Evolutionary conservation across 2,797 vertebrate species (phyloP), one percentile per base, ranked within the genome.

Genomic region (Brachyrhaphis roseni): DNA sequence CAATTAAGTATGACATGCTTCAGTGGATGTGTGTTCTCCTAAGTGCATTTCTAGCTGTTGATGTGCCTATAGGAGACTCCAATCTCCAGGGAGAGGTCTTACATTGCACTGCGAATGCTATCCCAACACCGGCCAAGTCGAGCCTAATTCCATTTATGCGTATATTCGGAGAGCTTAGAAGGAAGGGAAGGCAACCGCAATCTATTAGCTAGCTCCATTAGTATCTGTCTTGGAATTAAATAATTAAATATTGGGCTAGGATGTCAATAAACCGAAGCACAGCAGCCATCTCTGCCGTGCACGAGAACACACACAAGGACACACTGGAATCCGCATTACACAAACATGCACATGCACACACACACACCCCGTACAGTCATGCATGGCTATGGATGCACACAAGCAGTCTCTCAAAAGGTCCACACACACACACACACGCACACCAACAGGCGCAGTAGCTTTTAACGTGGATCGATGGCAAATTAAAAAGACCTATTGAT

Each of bases 401-500:
- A 46, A 75, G 59, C 78, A 46, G 55, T 43, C 59, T 70, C 77
- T 47, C 45, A 39, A 41, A 26, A 36, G 31, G 23, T 55, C 47
- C 47, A 15, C 76, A 74, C 79, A 76, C 47, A 16, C 15, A 49
- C 16, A 5, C 47, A 7, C 47, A 6, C 74, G 68, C 81, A 73
- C 49, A 92, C 81, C 87, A 90, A 89, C 92, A 94, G 93, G 93
- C 91, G 91, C 94, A 95, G 95, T 94, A 95, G 96, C 95, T 96
- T 96, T 96, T 95, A 96, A 95, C 94, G 93, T 92, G 95, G 95
- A 96, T 97, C 96, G 95, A 97, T 96, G 95, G 94, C 94, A 95
- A 96, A 96, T 96, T 96, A 96, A 96, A 96, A 96, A 96, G 95
- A 94, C 92, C 95, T 96, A 97, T 97, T 96, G 96, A 97, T 97